Conservation (phyloP, 1,140 invertebrate genomes). For the Agrilus planipennis region DNA sequence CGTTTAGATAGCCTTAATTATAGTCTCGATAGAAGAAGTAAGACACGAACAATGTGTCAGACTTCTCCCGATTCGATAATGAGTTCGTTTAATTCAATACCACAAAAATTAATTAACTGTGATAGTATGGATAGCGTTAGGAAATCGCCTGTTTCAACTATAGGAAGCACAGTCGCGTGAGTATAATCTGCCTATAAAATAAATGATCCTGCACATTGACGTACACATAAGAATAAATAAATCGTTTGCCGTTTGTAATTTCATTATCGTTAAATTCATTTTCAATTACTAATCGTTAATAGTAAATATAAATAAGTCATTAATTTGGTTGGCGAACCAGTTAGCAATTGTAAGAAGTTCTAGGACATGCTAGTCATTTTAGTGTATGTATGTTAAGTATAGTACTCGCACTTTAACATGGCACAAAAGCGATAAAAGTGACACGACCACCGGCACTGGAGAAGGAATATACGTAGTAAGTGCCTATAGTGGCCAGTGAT, state of each 20-base stretch:
- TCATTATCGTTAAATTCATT: too few species aligned
- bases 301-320: conserved; percentile 25
- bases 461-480: too few species aligned
- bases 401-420: too few species aligned
- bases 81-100: conserved; percentile 40
- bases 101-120: conserved; percentile 36
- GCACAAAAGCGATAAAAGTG: too few species aligned
- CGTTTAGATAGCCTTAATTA: too few species aligned
- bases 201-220: neutral
- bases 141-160: conserved; percentile 31
- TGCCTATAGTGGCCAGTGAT: too few species aligned
- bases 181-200: conserved; percentile 11
- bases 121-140: conserved; percentile 37
- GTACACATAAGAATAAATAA: conserved; percentile 1
- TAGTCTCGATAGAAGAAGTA: too few species aligned
- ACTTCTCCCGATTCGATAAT: conserved; percentile 40
- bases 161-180: conserved; percentile 26
- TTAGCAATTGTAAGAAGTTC: too few species aligned
- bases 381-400: too few species aligned
- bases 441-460: too few species aligned
- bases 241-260: neutral
- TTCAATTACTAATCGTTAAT: conserved; percentile 9
- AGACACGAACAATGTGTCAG: too few species aligned
- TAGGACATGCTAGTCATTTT: too few species aligned
- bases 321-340: conserved; percentile 19